A percentile compares a stretch with the other conserved stretches of the same genome.
phyloP scores from a whole-genome alignment of 1,140 invertebrate species.

The Camponotus floridanus region DNA sequence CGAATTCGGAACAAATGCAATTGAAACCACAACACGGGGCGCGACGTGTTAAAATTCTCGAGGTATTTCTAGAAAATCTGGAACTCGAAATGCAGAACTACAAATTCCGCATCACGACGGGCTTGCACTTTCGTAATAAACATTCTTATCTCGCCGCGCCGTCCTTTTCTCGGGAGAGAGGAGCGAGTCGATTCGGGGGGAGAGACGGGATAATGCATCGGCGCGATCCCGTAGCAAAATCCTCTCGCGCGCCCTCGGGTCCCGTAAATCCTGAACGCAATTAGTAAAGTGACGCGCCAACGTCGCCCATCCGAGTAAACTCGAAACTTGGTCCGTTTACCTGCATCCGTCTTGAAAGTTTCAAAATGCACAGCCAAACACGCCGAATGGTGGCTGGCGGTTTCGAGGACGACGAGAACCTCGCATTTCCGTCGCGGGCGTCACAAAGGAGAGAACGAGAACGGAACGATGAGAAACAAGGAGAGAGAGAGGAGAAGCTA shows the following conservation, averaged over 20 bases:
- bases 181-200: background rate
- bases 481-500: slow-evolving; percentile 44
- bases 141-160: slow-evolving; percentile 12
- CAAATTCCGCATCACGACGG: background rate
- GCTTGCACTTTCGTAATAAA: background rate
- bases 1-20: background rate
- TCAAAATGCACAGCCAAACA: slow-evolving; percentile 49
- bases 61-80: background rate
- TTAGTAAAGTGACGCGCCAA: slow-evolving; percentile 52
- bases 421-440: slow-evolving; percentile 54
- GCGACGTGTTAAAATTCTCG: background rate
- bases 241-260: slow-evolving; percentile 26
- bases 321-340: slow-evolving; percentile 63
- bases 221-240: slow-evolving; percentile 1
- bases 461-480: background rate
- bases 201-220: slow-evolving; percentile 29
- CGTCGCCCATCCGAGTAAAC: slow-evolving; percentile 36
- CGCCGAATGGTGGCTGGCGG: slow-evolving; percentile 59
- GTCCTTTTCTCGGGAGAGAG: background rate
- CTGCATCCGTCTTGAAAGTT: slow-evolving; percentile 64
- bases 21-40: background rate
- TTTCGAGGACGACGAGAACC: slow-evolving; percentile 65
- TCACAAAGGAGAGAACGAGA: slow-evolving; percentile 56
- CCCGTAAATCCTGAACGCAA: slow-evolving; percentile 59
- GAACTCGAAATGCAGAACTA: background rate